Conservation (phyloP, 2,113 vertebrate species). For the Hyla sarda region DNA sequence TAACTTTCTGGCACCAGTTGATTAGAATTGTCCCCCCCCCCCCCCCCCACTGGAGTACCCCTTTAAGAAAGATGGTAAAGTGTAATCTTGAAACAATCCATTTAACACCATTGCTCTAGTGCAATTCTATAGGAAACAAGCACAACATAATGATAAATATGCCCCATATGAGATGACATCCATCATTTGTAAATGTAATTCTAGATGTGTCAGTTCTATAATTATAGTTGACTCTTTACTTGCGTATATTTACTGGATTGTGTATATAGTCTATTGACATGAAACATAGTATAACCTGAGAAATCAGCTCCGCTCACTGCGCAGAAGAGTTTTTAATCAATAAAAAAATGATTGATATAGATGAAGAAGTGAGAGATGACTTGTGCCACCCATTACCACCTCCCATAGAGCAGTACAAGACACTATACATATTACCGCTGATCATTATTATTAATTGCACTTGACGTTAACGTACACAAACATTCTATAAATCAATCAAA, state of each 20-base stretch:
- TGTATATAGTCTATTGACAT: neutral
- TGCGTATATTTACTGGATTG: neutral
- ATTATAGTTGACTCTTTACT: neutral
- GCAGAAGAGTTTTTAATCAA: slow-evolving; percentile 20
- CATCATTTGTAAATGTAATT: slow-evolving; percentile 7
- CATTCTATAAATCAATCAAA: slow-evolving; percentile 29
- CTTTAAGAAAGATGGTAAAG: no score
- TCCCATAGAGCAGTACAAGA: neutral
- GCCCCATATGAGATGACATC: neutral
- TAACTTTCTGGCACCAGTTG: no score
- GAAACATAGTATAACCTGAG: neutral
- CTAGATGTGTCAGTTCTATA: neutral
- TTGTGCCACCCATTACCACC: neutral
- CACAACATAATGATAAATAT: neutral
- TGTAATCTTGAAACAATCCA: no score
- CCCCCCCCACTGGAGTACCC: no score
- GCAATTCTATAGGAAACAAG: neutral
- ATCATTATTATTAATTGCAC: slow-evolving; percentile 15
- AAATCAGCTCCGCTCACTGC: neutral
- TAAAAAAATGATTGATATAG: neutral
- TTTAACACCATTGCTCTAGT: neutral
- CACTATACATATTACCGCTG: neutral
- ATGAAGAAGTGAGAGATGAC: neutral
- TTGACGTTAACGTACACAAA: slow-evolving; percentile 8
- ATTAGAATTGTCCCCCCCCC: no score